phyloP scores from a whole-genome alignment of 2,113 vertebrate species.

The Corythaixoides concolor region DNA sequence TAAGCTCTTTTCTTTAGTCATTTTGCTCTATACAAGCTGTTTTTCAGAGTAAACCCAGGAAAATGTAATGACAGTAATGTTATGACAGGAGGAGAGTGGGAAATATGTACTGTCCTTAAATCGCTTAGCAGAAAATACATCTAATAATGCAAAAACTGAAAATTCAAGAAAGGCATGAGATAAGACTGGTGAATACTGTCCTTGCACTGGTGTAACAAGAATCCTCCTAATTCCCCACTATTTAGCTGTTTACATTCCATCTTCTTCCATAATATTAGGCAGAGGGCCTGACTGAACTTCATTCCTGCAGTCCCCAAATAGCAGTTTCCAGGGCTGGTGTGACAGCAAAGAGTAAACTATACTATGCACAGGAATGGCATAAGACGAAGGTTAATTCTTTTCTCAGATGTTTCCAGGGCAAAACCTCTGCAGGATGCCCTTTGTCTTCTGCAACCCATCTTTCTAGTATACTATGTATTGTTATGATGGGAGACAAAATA shows the following conservation, averaged over 20 bases:
- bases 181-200: background rate
- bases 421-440: background rate
- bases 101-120: background rate
- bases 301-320: background rate
- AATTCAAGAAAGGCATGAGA: background rate
- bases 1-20: background rate
- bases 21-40: background rate
- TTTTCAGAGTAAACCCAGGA: background rate
- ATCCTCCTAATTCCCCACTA: background rate
- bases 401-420: background rate
- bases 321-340: background rate
- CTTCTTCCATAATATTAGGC: background rate
- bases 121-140: background rate
- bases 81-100: background rate
- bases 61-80: background rate
- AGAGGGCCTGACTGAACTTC: background rate
- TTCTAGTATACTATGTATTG: background rate
- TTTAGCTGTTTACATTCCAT: background rate
- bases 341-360: background rate
- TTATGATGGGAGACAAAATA: background rate
- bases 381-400: background rate
- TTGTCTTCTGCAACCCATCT: background rate
- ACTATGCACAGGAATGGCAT: background rate
- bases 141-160: background rate
- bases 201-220: background rate